phyloP scores from a whole-genome alignment of 2,888 invertebrate genomes.

The Auanema sp. region DNA sequence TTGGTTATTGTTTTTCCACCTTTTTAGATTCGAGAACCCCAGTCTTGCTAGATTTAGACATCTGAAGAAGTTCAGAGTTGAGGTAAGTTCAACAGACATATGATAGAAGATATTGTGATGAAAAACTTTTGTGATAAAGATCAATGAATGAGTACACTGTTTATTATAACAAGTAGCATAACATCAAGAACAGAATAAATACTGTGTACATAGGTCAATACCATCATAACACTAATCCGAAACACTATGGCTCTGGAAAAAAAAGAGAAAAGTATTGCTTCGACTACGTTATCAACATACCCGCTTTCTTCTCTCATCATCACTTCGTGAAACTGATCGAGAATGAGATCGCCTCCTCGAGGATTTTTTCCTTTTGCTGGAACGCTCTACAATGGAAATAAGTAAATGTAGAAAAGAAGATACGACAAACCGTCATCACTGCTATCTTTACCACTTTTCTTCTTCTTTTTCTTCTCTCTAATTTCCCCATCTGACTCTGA shows the following conservation, averaged over 20 bases:
- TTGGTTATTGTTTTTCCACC: conserved; percentile 16
- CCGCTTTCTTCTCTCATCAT: conserved; percentile 8
- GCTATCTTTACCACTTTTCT: conserved; percentile 27
- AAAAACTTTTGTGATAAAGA: too few relatives aligned
- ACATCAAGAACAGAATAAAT: too few relatives aligned
- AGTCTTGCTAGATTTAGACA: conserved; percentile 39
- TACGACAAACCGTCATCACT: conserved; percentile 26
- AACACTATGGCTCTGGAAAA: conserved; percentile 1
- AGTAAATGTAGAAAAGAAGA: not conserved
- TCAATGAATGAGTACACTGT: not conserved
- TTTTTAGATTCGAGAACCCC: conserved; percentile 41
- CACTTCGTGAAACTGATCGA: conserved; percentile 15
- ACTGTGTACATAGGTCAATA: too few relatives aligned
- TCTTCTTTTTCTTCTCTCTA: conserved; percentile 34
- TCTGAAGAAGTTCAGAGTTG: conserved; percentile 14
- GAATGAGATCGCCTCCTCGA: conserved; percentile 26
- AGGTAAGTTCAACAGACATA: too few relatives aligned
- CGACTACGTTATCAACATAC: too few relatives aligned
- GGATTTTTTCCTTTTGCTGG: conserved; percentile 15
- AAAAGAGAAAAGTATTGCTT: too few relatives aligned
- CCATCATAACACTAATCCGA: too few relatives aligned
- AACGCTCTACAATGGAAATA: conserved; percentile 13
- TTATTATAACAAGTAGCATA: not conserved
- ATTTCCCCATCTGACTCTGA: conserved; percentile 42
- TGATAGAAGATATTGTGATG: too few relatives aligned